Evolutionary conservation across 1,140 invertebrate species (phyloP).

Genomic region (Hesperophylax magnus): DNA sequence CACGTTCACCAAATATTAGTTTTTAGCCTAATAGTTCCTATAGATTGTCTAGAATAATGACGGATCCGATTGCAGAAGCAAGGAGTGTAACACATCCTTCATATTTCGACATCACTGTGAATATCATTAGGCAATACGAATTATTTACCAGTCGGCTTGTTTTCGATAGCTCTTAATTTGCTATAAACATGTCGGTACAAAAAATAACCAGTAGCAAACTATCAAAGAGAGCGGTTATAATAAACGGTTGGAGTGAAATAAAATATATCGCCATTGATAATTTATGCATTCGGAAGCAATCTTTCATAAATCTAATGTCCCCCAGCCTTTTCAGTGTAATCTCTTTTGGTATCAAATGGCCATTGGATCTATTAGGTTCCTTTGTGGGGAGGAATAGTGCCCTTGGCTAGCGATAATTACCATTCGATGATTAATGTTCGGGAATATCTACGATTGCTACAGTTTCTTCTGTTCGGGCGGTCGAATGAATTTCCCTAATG

Average conservation of each 20-base stretch:
- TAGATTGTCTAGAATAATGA: no score
- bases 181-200: constrained; percentile 38
- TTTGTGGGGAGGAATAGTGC: constrained; percentile 32
- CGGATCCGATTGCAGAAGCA: no score
- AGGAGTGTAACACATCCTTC: no score
- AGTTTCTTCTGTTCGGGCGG: constrained; percentile 28
- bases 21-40: no score
- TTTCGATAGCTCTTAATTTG: constrained; percentile 39
- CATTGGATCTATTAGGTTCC: constrained; percentile 49
- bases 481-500: constrained; percentile 48
- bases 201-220: constrained; percentile 36
- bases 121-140: constrained; percentile 1
- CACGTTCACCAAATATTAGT: no score
- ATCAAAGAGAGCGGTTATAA: constrained; percentile 8
- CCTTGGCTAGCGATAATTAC: constrained; percentile 57
- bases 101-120: neutral
- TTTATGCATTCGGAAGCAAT: constrained; percentile 47
- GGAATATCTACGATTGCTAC: constrained; percentile 32
- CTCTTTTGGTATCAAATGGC: constrained; percentile 44
- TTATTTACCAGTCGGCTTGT: constrained; percentile 29
- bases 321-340: constrained; percentile 56
- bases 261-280: constrained; percentile 26
- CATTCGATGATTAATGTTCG: constrained; percentile 53
- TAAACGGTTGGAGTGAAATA: constrained; percentile 31
- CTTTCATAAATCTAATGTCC: constrained; percentile 53